Conservation (phyloP, 2,888 invertebrate species). For the Willowsia nigromaculata region DNA sequence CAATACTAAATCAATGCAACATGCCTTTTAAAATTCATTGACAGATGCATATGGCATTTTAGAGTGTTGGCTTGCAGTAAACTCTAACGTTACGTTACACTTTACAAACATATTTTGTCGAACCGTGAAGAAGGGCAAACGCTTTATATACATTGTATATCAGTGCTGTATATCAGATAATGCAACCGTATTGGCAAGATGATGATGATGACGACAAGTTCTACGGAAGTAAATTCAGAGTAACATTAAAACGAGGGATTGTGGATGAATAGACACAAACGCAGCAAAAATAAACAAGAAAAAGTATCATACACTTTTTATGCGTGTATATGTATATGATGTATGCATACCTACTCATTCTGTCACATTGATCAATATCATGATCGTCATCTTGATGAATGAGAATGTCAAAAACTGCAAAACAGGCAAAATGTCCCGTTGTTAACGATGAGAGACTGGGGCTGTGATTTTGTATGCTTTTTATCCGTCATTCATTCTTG, state of each 20-base stretch:
- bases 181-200: slow-evolving; percentile 7
- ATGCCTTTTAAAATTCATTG: slow-evolving; percentile 17
- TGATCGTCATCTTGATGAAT: neutral
- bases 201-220: slow-evolving; percentile 39
- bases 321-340: neutral
- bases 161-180: neutral
- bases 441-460: neutral
- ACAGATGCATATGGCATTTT: slow-evolving; percentile 52
- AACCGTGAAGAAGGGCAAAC: slow-evolving; percentile 47
- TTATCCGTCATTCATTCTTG: slow-evolving; percentile 43
- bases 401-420: slow-evolving; percentile 36
- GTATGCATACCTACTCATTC: neutral
- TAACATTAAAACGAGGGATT: slow-evolving; percentile 31
- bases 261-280: slow-evolving; percentile 42
- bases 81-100: slow-evolving; percentile 13
- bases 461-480: slow-evolving; percentile 31
- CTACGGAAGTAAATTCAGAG: slow-evolving; percentile 62
- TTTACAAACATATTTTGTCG: slow-evolving; percentile 29
- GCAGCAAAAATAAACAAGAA: slow-evolving; percentile 39
- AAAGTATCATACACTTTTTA: neutral
- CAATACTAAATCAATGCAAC: slow-evolving; percentile 11
- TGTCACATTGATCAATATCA: slow-evolving; percentile 54
- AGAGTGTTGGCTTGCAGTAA: slow-evolving; percentile 22
- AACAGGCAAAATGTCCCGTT: slow-evolving; percentile 41
- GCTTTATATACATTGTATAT: neutral